Evolutionary conservation across 2,888 invertebrate species (phyloP).

Genomic region (Drosophila quinaria): DNA sequence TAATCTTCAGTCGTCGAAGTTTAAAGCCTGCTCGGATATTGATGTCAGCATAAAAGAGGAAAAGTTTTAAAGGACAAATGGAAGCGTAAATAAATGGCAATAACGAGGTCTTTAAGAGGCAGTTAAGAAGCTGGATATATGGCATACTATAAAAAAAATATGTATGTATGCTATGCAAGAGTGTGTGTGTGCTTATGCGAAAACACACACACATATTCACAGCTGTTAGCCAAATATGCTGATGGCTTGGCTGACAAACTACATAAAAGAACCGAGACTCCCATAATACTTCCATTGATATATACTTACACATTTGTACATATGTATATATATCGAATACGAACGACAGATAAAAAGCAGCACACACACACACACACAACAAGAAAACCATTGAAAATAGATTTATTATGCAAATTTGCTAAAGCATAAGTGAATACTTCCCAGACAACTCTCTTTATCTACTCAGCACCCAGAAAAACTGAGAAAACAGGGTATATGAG

Average conservation of each 20-base stretch:
- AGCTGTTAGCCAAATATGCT: conserved; percentile 67
- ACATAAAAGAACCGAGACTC: conserved; percentile 47
- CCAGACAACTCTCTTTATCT: conserved; percentile 36
- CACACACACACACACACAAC: conserved; percentile 18
- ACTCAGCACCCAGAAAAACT: conserved; percentile 28
- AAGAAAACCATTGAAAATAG: conserved; percentile 78
- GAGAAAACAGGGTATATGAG: neutral
- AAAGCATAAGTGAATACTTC: conserved; percentile 69
- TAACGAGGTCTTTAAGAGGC: conserved; percentile 57
- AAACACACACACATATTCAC: conserved; percentile 32
- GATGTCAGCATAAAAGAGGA: conserved; percentile 23
- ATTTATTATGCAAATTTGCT: conserved; percentile 81
- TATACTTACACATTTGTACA: conserved; percentile 25
- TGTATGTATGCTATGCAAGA: neutral
- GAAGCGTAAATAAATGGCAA: conserved; percentile 52
- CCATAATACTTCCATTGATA: conserved; percentile 63
- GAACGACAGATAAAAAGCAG: conserved; percentile 38
- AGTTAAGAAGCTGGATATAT: conserved; percentile 58
- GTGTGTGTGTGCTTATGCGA: conserved; percentile 35
- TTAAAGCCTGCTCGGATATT: conserved; percentile 17
- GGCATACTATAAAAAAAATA: conserved; percentile 12
- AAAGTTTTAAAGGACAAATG: conserved; percentile 38
- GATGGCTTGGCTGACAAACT: conserved; percentile 55
- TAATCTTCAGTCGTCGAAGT: conserved; percentile 3
- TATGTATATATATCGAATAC: conserved; percentile 49